Base-by-base conservation (phyloP, 2,113 vertebrate genomes). In the Penelope pileata region DNA sequence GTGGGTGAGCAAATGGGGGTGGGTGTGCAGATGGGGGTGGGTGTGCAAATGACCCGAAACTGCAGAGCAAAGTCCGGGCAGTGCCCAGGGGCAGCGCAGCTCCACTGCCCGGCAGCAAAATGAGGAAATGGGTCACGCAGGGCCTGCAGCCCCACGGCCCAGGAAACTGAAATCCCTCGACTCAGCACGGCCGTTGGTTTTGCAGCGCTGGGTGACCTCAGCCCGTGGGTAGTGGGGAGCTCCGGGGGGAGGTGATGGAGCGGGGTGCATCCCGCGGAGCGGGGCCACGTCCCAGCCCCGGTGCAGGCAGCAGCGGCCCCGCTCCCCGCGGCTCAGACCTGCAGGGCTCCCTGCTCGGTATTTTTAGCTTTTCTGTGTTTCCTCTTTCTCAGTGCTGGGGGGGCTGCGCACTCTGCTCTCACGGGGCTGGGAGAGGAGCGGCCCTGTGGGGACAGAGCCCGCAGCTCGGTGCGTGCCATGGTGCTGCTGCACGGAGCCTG, bases 351-450 rank as follows among this genome's bases (percentile, higher is more conserved):
- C 48, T 15, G 53, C n/a, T 8, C 3, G 3, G 43, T 12, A 24
- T 74, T 53, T 27, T 59, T 18, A 38, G 48, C 8, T 58, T 68
- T 58, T 26, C 59, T 27, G 47, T 5, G 48, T 59, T 92, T 63
- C 43, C 66, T 48, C 36, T 47, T 85, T 42, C 10, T 24, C 47
- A 23, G 66, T 0, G 17, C 30, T 0, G 1, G 40, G 54, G 42
- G 36, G 27, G 3, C 53, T 1, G 0, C 0, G 0, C 76, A 59
- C 23, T 64, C 53, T 3, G 2, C 19, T 16, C 24, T 16, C 4
- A 1, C 6, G 2, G 54, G n/a, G 48, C 64, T 54, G 53, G 53
- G 27, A 53, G 29, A 14, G 47, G 59, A 19, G 47, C 0, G 18
- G 43, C 32, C 79, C 22, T 22, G 10, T 6, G 53, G 29, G 53